Evolutionary conservation across 2,888 invertebrate species (phyloP).

Genomic region (Blastobasis adustella): DNA sequence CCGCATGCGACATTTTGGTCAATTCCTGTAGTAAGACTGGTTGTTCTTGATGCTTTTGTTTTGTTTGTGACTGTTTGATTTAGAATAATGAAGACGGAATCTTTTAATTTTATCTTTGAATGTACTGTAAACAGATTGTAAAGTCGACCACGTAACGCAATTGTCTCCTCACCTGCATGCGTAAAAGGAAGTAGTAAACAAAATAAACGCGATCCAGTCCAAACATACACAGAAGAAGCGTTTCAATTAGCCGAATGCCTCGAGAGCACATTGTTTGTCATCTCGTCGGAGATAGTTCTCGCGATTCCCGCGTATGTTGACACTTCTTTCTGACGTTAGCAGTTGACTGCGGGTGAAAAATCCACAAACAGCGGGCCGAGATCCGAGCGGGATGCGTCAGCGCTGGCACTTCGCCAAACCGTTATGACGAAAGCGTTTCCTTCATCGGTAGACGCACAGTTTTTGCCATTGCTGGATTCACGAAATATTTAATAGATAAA

Average conservation of each 20-base stretch:
- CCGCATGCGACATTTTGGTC: slow-evolving; percentile 68
- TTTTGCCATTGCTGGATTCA: too few species aligned
- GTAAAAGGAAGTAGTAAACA: too few species aligned
- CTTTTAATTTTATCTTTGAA: too few species aligned
- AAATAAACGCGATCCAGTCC: too few species aligned
- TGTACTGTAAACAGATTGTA: too few species aligned
- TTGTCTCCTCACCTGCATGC: too few species aligned
- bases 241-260: too few species aligned
- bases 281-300: slow-evolving; percentile 25
- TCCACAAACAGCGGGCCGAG: not conserved
- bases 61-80: too few species aligned
- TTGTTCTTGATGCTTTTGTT: slow-evolving; percentile 1
- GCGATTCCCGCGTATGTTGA: slow-evolving; percentile 29
- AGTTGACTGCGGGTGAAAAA: slow-evolving; percentile 37
- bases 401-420: slow-evolving; percentile 41
- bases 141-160: too few species aligned
- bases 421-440: slow-evolving; percentile 38
- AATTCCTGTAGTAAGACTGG: slow-evolving; percentile 28
- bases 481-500: too few species aligned
- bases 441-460: not conserved
- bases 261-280: slow-evolving; percentile 1
- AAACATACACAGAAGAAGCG: too few species aligned
- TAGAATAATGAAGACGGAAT: too few species aligned
- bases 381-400: slow-evolving; percentile 20
- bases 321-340: slow-evolving; percentile 25